These are phyloP conservation scores for Dione vanillae DNA, from an alignment of 2,888 invertebrate species.

Conservation along the genomic window DNA sequence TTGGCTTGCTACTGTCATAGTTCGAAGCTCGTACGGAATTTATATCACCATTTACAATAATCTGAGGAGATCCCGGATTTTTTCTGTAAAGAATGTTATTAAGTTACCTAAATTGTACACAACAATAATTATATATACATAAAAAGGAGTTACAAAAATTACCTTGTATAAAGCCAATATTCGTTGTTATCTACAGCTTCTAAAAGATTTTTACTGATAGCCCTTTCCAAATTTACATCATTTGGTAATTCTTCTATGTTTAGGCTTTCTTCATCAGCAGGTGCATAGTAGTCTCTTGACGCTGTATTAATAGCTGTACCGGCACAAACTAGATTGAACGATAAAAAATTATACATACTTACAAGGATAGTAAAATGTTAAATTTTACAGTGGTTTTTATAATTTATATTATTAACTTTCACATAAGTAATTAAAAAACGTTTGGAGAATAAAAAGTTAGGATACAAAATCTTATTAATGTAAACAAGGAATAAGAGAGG, in stretches of 20 bases:
- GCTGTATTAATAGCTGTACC: neutral
- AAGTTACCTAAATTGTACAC: neutral
- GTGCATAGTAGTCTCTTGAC: neutral
- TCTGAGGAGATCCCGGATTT: constrained; percentile 54
- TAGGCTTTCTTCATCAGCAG: neutral
- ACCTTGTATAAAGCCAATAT: constrained; percentile 46
- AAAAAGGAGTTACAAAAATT: neutral
- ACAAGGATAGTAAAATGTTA: neutral
- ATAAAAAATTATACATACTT: neutral
- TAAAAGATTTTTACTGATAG: neutral
- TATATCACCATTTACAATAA: constrained; percentile 53
- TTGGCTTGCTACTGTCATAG: constrained; percentile 52
- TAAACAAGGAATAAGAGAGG: too few relatives aligned
- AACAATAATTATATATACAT: neutral
- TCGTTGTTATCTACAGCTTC: constrained; percentile 37
- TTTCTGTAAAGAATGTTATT: constrained; percentile 41
- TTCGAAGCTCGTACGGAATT: constrained; percentile 56
- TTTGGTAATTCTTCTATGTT: constrained; percentile 5
- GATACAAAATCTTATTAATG: too few relatives aligned
- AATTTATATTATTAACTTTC: too few relatives aligned
- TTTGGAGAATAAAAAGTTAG: too few relatives aligned
- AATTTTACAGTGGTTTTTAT: too few relatives aligned
- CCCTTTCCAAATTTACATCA: constrained; percentile 7
- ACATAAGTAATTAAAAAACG: too few relatives aligned
- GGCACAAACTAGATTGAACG: neutral